Conservation (phyloP, 2,888 invertebrate genomes). For the Thalpophila matura region DNA sequence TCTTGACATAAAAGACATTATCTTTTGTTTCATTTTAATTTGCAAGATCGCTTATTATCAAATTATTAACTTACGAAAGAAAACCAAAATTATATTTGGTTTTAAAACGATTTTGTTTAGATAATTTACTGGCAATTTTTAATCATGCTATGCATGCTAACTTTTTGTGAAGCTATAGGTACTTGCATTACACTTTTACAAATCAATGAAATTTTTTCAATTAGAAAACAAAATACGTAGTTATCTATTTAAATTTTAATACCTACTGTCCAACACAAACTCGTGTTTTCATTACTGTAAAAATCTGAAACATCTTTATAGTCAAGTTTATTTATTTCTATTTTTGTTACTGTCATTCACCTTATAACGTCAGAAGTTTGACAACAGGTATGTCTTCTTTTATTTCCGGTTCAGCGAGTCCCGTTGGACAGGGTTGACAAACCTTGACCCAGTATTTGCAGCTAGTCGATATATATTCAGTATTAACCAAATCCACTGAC, state of each 20-base stretch:
- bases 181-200: too few relatives aligned
- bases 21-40: constrained; percentile 15
- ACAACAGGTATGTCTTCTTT: constrained; percentile 27
- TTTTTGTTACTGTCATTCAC: constrained; percentile 25
- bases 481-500: constrained; percentile 58
- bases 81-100: too few relatives aligned
- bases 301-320: background rate
- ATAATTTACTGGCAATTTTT: background rate
- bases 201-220: too few relatives aligned
- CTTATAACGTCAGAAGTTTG: constrained; percentile 17
- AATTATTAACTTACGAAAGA: background rate
- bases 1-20: constrained; percentile 2
- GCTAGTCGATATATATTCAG: constrained; percentile 71
- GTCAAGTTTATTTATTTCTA: background rate
- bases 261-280: too few relatives aligned
- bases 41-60: background rate
- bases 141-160: too few relatives aligned
- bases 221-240: too few relatives aligned
- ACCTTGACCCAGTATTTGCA: constrained; percentile 78
- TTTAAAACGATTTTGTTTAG: background rate
- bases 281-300: background rate
- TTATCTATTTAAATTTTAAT: too few relatives aligned
- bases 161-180: too few relatives aligned
- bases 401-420: constrained; percentile 49
- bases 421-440: constrained; percentile 70